Conservation (phyloP, 2,113 vertebrate species). For the Salvator merianae region DNA sequence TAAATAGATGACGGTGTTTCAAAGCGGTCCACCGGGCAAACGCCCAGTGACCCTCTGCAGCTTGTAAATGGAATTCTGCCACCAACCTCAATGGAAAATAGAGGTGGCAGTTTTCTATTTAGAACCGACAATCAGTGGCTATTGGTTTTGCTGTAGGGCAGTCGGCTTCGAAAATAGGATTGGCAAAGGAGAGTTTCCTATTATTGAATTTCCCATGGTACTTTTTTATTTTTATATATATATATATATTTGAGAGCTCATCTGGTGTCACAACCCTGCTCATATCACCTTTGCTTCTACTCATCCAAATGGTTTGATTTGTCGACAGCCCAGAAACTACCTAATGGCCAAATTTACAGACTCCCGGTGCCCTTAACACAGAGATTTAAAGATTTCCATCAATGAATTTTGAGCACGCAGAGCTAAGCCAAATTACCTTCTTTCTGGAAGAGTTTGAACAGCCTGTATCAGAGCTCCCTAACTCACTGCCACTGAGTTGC, state of each 20-base stretch:
- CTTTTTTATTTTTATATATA: neutral
- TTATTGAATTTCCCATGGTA: constrained; percentile 34
- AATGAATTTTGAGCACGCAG: neutral
- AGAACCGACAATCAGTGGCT: neutral
- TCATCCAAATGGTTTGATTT: constrained; percentile 25
- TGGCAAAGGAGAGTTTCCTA: constrained; percentile 4
- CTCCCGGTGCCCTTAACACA: neutral
- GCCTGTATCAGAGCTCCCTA: accelerated
- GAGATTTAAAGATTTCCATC: constrained; percentile 19
- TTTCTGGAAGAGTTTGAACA: neutral
- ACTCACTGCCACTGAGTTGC: neutral
- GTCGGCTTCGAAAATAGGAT: constrained; percentile 15
- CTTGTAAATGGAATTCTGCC: constrained; percentile 6
- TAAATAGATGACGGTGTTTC: neutral
- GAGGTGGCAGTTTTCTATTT: constrained; percentile 14
- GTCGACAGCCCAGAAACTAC: neutral
- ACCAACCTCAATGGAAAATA: constrained; percentile 5
- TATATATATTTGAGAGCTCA: neutral
- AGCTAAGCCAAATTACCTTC: neutral
- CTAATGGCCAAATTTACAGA: constrained; percentile 5
- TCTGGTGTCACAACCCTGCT: neutral
- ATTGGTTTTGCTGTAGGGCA: constrained; percentile 17
- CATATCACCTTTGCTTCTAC: constrained; percentile 5
- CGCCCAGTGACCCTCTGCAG: neutral
- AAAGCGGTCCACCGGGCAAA: neutral